Base-by-base conservation (phyloP, 2,797 vertebrate genomes). In the Trachops cirrhosus region DNA sequence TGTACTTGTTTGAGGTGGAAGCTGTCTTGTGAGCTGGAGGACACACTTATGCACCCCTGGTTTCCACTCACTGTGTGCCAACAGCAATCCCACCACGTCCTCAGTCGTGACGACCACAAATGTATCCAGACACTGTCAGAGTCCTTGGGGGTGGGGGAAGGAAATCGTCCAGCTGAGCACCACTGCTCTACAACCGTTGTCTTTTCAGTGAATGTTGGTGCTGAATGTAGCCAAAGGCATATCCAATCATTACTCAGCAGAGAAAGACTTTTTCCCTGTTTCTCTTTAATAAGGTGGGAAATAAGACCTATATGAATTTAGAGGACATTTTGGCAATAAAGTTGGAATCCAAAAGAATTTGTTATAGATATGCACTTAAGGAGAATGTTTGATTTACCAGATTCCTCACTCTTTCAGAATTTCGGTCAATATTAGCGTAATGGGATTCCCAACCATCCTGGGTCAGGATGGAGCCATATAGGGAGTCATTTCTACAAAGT, bases 331-430 rank as follows among this genome's bases (percentile, higher is more conserved):
- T 54, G 68, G 39, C n/a, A 71, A 77, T 74, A 73, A 77, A 32
- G 41, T 57, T 89, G 73, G 59, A 96, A 88, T 44, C 48, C 62
- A 37, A 73, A 57, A 54, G 26, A 37, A 32, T 94, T 54, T 84
- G 70, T 46, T 44, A 93, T 79, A n/a, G 15, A 93, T 59, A 48
- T 84, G 18, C 8, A 39, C n/a, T 77, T 90, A 89, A 78, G 52
- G 26, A 88, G 48, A 89, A 11, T 54, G 89, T 71, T 46, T 86
- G 71, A 15, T 92, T 78, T 29, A 78, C 46, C 12, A 22, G 26
- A 86, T 54, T 91, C 39, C 37, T 71, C 18, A 9, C 48, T 95
- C 44, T 94, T 95, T 41, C 59, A 87, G 77, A 96, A 89, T 83
- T 50, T 79, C 46, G 67, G 91, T n/a, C 24, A 6, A 6, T 64